Conservation (phyloP, 2,797 vertebrate species). For the Anableps anableps region DNA sequence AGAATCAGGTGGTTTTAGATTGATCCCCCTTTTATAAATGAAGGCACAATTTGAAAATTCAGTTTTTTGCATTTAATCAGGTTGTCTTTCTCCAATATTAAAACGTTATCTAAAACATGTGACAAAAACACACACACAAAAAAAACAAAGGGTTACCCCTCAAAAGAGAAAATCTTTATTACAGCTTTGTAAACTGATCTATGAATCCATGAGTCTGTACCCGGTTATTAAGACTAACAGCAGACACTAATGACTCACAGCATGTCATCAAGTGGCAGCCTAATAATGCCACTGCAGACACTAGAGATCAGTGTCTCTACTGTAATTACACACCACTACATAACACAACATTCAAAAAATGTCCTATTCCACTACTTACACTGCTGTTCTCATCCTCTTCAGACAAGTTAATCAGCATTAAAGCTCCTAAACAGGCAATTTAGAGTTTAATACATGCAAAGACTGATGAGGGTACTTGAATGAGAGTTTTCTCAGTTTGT, state of each 20-base stretch:
- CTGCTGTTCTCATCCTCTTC: conserved; percentile 28
- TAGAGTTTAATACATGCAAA: conserved; percentile 17
- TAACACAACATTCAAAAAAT: conserved; percentile 38
- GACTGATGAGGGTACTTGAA: conserved; percentile 20
- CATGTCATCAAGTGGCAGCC: conserved; percentile 63
- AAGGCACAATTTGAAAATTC: background rate
- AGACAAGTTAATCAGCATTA: conserved; percentile 43
- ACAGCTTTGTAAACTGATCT: conserved; percentile 4
- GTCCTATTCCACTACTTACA: conserved; percentile 24
- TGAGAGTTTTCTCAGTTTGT: conserved; percentile 28
- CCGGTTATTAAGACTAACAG: conserved; percentile 66
- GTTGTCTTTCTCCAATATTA: too few relatives aligned
- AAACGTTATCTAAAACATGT: background rate
- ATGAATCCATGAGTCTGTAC: conserved; percentile 23
- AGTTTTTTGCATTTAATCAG: background rate
- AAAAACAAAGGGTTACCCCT: background rate
- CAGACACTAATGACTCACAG: conserved; percentile 71
- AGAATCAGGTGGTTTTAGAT: too few relatives aligned
- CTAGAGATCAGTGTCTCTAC: conserved; percentile 68
- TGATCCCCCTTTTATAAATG: background rate
- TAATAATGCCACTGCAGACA: conserved; percentile 70
- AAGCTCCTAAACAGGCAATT: conserved; percentile 15
- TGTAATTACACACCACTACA: conserved; percentile 74
- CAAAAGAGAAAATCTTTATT: background rate
- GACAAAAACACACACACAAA: background rate